These are phyloP conservation scores for Cossypha caffra DNA, from an alignment of 2,797 vertebrate genomes.

Conservation along the genomic window DNA sequence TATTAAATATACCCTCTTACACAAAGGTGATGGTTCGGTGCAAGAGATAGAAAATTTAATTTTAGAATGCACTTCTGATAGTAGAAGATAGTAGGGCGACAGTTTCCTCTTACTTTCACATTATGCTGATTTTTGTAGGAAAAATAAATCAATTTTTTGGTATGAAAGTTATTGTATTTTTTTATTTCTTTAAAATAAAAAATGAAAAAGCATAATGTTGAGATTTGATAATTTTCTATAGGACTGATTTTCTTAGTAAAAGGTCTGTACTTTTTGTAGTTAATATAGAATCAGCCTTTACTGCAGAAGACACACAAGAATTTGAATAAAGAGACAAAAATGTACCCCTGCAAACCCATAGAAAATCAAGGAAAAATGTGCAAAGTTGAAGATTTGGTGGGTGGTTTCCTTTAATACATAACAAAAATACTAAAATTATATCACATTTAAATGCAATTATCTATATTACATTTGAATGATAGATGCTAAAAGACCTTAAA, in stretches of 20 bases:
- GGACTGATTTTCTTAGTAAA: neutral
- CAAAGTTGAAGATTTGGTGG: neutral
- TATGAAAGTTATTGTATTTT: neutral
- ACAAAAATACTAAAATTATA: neutral
- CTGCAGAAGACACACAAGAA: neutral
- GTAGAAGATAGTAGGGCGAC: neutral
- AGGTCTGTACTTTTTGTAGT: neutral
- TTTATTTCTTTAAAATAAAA: neutral
- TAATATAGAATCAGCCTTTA: neutral
- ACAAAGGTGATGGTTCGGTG: neutral
- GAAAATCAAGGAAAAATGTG: neutral
- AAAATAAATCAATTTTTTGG: neutral
- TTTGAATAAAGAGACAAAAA: neutral
- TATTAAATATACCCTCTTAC: neutral
- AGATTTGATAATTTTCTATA: neutral
- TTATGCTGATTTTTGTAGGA: neutral
- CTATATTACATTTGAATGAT: neutral
- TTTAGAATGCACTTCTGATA: neutral
- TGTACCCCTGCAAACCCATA: rapidly evolving
- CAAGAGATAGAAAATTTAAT: neutral
- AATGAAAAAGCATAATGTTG: neutral
- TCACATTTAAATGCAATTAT: neutral
- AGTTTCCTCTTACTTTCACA: neutral
- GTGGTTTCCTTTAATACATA: neutral
- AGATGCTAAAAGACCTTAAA: neutral